Evolutionary conservation across 2,113 vertebrate genomes (phyloP), one percentile per base, ranked within the genome.

Genomic region (Kryptolebias marmoratus): DNA sequence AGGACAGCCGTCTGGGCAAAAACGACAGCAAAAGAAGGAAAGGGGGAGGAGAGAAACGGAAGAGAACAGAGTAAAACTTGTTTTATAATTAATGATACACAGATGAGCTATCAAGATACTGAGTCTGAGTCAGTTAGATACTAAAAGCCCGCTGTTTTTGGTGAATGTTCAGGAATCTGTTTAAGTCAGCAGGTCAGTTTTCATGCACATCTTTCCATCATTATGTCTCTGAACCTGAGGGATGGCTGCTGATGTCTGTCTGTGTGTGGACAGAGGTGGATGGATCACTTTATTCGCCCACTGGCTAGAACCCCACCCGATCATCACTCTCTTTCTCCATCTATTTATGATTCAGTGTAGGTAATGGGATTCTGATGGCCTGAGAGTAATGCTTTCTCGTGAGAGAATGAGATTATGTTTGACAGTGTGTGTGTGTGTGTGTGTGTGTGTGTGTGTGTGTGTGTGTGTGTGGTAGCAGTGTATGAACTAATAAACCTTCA

Each of bases 1-100:
- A 16, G 98, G 98, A 90, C 98, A 99, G 90, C 98, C 97, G 93
- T 99, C 98, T 99, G 96, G 28, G 70, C 68, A 92, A 93, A 93
- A 16, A 92, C 84, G 93, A 77, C 54, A 73, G 67, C 63, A 66
- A 64, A 36, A 53, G 57, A 30, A 11, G 50, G 42, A 55, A 52
- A 11, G 53, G 60, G 54, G 61, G 8, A 14, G 53, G 5, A 2
- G n/a, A 45, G 65, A 36, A 64, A 44, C 50, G n/a, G 36, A 27
- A 68, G 44, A 56, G 54, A 59, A 66, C 66, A 75, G 42, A 64
- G 63, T 75, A 71, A 87, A 67, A 62, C 60, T 80, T 82, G 80
- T 61, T 79, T 75, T 15, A 58, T 66, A 65, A 65, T 60, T 32
- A 48, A 45, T 62, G 52, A 75, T 58, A 65, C 44, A 75, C 69